A percentile compares a stretch with the other conserved stretches of the same genome.
Conservation (phyloP, 1,140 invertebrate species). For the Drosophila guanche region DNA sequence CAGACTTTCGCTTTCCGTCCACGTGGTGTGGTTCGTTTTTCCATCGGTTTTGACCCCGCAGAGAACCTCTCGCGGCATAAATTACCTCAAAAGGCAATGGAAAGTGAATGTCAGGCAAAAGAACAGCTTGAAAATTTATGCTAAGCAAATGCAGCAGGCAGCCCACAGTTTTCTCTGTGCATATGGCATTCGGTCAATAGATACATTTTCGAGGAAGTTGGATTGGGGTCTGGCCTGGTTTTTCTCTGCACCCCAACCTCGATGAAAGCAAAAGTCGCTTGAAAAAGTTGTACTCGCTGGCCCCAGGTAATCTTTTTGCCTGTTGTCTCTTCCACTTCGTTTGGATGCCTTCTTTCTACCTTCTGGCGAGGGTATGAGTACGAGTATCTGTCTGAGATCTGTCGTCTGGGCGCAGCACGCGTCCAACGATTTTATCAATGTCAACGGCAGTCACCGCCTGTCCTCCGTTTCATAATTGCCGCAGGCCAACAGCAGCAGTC, state of each 20-base stretch:
- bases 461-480: conserved; percentile 61
- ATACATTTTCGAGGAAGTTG: conserved; percentile 38
- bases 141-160: conserved; percentile 66
- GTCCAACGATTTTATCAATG: conserved; percentile 76
- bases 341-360: conserved; percentile 13
- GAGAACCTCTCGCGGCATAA: conserved; percentile 53
- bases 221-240: not conserved
- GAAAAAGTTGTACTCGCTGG: conserved; percentile 21
- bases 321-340: conserved; percentile 1
- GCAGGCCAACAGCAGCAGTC: conserved; percentile 40
- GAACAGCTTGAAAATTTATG: conserved; percentile 62
- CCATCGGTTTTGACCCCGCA: conserved; percentile 49
- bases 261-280: conserved; percentile 48
- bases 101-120: conserved; percentile 56
- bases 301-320: not conserved
- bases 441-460: conserved; percentile 60
- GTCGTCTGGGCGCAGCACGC: conserved; percentile 62
- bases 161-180: not conserved
- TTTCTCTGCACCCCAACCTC: not conserved
- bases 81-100: conserved; percentile 48
- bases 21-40: conserved; percentile 6
- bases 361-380: conserved; percentile 6
- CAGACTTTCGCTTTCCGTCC: conserved; percentile 44
- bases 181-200: conserved; percentile 45
- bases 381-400: conserved; percentile 20